A percentile compares a stretch with the other conserved stretches of the same genome.
Evolutionary conservation across 2,888 invertebrate species (phyloP).

Genomic region (Phortica magna): DNA sequence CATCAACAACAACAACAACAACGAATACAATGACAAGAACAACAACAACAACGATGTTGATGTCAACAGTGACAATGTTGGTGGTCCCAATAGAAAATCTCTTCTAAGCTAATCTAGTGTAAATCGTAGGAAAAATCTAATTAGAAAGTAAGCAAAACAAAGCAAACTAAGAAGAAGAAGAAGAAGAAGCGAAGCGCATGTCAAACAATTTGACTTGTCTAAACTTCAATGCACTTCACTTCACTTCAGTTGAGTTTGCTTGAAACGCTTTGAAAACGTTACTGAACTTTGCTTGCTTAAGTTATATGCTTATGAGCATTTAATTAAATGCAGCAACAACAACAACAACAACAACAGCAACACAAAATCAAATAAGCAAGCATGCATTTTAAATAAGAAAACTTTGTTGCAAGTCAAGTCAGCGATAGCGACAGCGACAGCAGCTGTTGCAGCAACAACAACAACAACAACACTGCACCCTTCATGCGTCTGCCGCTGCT

Average conservation of each 20-base stretch:
- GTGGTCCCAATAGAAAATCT: background rate
- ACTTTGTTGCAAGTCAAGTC: background rate
- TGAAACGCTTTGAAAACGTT: no score
- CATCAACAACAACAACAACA: background rate
- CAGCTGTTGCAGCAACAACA: constrained; percentile 24
- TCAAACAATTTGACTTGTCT: background rate
- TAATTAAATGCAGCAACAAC: constrained; percentile 72
- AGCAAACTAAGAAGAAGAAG: no score
- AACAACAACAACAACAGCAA: constrained; percentile 27
- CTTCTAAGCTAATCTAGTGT: background rate
- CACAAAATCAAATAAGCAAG: background rate
- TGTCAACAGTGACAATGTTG: background rate
- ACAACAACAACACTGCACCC: no score
- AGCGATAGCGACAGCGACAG: constrained; percentile 28
- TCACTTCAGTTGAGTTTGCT: constrained; percentile 59
- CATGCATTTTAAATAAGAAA: constrained; percentile 5
- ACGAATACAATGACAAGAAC: background rate
- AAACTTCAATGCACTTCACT: background rate
- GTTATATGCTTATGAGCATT: constrained; percentile 71
- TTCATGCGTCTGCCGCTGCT: background rate
- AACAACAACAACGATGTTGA: background rate
- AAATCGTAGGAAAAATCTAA: constrained; percentile 13
- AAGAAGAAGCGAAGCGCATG: background rate
- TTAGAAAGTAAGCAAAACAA: constrained; percentile 8
- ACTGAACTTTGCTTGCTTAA: constrained; percentile 54